These are phyloP conservation scores for Eulemur rufifrons DNA, from an alignment of 2,113 vertebrate species.

Conservation along the genomic window DNA sequence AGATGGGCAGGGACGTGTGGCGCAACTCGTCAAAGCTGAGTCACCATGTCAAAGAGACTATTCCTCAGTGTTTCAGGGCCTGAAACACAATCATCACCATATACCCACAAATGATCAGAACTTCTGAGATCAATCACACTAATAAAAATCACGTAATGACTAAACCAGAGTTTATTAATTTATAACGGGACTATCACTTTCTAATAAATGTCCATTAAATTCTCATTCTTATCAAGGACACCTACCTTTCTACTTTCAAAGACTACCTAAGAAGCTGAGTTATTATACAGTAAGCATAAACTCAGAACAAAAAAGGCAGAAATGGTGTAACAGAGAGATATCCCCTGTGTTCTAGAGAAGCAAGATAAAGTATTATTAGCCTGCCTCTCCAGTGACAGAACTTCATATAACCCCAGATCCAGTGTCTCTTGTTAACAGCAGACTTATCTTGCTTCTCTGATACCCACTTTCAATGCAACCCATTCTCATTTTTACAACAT, in stretches of 20 bases:
- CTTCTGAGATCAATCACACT: not conserved
- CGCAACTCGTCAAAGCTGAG: not conserved
- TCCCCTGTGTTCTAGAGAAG: not conserved
- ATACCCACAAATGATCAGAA: slow-evolving; percentile 3
- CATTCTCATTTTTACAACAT: not conserved
- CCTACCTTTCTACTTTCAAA: not conserved
- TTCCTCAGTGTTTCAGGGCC: not conserved
- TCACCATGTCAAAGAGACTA: not conserved
- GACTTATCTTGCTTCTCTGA: not conserved
- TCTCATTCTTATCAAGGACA: not conserved
- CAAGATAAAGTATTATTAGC: not conserved
- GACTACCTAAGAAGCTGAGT: not conserved
- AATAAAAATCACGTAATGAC: slow-evolving; percentile 11
- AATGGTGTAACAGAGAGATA: not conserved
- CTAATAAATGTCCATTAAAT: slow-evolving; percentile 12
- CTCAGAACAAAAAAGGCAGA: not conserved
- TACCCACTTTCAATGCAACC: not conserved
- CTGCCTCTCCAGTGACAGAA: not conserved
- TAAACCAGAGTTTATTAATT: not conserved
- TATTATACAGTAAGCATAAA: not conserved
- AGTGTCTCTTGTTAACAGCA: not conserved
- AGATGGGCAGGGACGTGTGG: not conserved
- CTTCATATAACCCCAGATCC: not conserved
- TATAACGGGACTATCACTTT: not conserved
- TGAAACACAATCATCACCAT: not conserved